Conservation (phyloP, 2,797 vertebrate genomes). For the Liparis tanakae region DNA sequence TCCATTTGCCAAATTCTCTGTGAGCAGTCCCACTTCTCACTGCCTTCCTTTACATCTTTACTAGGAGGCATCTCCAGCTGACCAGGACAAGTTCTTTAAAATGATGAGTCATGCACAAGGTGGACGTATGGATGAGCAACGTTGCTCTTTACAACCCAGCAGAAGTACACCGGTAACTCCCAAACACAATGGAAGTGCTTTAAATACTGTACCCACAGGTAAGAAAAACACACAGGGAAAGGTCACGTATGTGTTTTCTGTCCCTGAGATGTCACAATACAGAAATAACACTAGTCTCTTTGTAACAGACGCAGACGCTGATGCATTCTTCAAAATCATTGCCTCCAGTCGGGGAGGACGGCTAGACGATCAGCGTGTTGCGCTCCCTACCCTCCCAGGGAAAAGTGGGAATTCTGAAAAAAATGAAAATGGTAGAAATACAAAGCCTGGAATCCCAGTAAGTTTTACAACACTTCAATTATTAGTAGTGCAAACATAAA, state of each 20-base stretch:
- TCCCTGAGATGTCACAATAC: conserved; percentile 1
- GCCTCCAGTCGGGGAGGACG: conserved; percentile 53
- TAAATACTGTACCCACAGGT: conserved; percentile 60
- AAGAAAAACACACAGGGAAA: conserved; percentile 33
- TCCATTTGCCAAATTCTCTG: background rate
- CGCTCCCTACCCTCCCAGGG: conserved; percentile 54
- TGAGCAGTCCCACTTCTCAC: background rate
- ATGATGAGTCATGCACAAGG: conserved; percentile 69
- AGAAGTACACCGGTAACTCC: conserved; percentile 67
- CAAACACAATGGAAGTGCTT: conserved; percentile 56
- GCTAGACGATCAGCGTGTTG: conserved; percentile 62
- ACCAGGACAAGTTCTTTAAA: conserved; percentile 65
- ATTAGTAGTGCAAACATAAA: background rate
- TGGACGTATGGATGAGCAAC: conserved; percentile 76
- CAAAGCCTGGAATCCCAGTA: conserved; percentile 40
- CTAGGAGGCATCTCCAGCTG: conserved; percentile 47
- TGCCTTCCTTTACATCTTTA: conserved; percentile 10
- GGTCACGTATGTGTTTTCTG: conserved; percentile 37
- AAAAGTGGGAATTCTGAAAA: conserved; percentile 43
- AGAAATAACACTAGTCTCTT: conserved; percentile 38
- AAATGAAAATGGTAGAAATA: conserved; percentile 30
- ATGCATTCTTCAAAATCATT: conserved; percentile 59
- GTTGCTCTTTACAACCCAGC: conserved; percentile 65
- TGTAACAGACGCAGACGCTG: conserved; percentile 60
- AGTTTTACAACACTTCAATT: conserved; percentile 11